Conservation (phyloP, 2,797 vertebrate genomes). For the Mormyrops attenuatus region DNA sequence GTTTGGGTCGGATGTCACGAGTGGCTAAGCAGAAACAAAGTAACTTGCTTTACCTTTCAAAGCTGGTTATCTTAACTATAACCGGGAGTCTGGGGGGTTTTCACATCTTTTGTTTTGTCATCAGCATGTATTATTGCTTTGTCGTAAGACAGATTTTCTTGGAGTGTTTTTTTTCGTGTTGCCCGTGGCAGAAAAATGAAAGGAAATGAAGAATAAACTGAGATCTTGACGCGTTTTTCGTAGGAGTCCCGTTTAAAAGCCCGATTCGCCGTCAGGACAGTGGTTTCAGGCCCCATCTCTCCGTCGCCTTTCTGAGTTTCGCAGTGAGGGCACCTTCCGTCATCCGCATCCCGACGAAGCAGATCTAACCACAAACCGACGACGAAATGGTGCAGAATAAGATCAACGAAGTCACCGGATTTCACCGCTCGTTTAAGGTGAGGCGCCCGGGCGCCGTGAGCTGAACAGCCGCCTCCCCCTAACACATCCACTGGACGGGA, state of each 20-base stretch:
- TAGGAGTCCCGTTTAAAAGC: conserved; percentile 14
- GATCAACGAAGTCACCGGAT: conserved; percentile 79
- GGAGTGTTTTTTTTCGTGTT: not conserved
- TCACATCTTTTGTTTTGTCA: not conserved
- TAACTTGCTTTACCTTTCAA: not conserved
- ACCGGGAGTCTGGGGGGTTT: not conserved
- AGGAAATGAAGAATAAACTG: not conserved
- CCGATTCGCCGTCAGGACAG: conserved; percentile 6
- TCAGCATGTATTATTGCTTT: not conserved
- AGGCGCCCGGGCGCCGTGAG: conserved; percentile 27
- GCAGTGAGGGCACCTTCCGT: not conserved
- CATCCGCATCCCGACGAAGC: not conserved
- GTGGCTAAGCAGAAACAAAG: not conserved
- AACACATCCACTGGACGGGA: not conserved
- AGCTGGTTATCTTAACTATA: not conserved
- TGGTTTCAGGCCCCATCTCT: not conserved
- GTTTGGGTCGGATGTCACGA: not conserved
- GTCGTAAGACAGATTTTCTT: not conserved
- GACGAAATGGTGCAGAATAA: conserved; percentile 89
- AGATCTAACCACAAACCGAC: not conserved
- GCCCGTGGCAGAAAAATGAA: not conserved
- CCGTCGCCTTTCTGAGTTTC: not conserved
- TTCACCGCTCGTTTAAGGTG: conserved; percentile 92
- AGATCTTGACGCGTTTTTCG: not conserved
- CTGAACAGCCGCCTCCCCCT: not conserved